These are phyloP conservation scores for Phasia obesa DNA, from an alignment of 2,888 invertebrate genomes.

Conservation along the genomic window DNA sequence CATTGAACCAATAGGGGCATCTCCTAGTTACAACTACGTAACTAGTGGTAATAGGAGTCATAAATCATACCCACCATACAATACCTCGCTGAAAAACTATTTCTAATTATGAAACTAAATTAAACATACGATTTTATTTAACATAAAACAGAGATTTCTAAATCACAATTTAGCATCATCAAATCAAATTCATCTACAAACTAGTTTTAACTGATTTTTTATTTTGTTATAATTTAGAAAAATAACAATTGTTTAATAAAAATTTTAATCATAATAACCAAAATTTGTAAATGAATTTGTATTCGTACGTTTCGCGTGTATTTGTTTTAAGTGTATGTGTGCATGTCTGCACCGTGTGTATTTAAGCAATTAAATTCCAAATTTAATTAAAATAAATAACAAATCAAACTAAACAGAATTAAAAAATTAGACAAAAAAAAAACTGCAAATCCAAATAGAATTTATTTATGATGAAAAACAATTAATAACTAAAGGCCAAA, in stretches of 20 bases:
- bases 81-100: too few species aligned
- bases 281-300: conserved; percentile 7
- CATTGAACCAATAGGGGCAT: too few species aligned
- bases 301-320: neutral
- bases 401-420: conserved; percentile 62
- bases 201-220: too few species aligned
- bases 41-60: too few species aligned
- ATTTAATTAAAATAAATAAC: conserved; percentile 75
- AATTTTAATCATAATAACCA: conserved; percentile 24
- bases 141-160: neutral
- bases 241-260: conserved; percentile 32
- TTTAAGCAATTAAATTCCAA: conserved; percentile 76
- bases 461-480: conserved; percentile 71
- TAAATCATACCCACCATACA: too few species aligned
- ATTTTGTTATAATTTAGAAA: conserved; percentile 8
- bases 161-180: conserved; percentile 8
- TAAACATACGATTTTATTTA: neutral
- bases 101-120: too few species aligned
- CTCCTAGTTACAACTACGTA: too few species aligned
- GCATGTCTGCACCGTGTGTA: neutral
- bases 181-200: too few species aligned
- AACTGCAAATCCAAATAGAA: conserved; percentile 72
- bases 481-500: conserved; percentile 58
- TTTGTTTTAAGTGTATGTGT: neutral
- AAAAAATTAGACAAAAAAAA: conserved; percentile 49